Conservation (phyloP, 1,140 invertebrate species). For the Cydia fagiglandana region DNA sequence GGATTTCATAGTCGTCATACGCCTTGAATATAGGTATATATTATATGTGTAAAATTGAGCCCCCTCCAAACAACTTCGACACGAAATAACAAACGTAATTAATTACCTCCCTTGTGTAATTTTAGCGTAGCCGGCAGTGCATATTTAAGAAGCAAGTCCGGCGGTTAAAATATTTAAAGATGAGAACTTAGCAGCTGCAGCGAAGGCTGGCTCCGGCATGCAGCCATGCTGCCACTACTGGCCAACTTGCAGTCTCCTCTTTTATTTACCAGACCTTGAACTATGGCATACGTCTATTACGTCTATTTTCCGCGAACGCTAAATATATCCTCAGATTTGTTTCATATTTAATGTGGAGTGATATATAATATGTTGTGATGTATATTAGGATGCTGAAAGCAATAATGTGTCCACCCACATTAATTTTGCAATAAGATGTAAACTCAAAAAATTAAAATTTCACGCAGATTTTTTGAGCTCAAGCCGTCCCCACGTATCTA, state of each 20-base stretch:
- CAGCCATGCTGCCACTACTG: background rate
- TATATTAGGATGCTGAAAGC: too few species aligned
- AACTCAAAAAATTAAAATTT: too few species aligned
- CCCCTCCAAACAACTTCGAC: too few species aligned
- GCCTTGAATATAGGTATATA: too few species aligned
- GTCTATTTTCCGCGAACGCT: background rate
- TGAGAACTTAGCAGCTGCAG: background rate
- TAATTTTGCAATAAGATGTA: too few species aligned
- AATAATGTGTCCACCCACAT: too few species aligned
- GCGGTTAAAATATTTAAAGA: background rate
- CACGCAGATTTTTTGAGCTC: too few species aligned
- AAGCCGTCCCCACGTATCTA: too few species aligned
- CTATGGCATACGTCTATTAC: too few species aligned
- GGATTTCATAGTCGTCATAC: too few species aligned
- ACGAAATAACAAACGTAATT: too few species aligned
- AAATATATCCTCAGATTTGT: background rate
- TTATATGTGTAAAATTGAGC: too few species aligned
- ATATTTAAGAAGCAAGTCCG: background rate
- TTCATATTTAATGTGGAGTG: background rate
- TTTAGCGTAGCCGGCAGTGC: background rate
- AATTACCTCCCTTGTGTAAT: background rate
- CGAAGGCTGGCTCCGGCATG: background rate
- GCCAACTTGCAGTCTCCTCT: background rate
- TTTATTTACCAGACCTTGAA: slow-evolving; percentile 1
- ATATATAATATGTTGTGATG: background rate